phyloP scores from a whole-genome alignment of 2,888 invertebrate species.

The Limenitis arthemis region DNA sequence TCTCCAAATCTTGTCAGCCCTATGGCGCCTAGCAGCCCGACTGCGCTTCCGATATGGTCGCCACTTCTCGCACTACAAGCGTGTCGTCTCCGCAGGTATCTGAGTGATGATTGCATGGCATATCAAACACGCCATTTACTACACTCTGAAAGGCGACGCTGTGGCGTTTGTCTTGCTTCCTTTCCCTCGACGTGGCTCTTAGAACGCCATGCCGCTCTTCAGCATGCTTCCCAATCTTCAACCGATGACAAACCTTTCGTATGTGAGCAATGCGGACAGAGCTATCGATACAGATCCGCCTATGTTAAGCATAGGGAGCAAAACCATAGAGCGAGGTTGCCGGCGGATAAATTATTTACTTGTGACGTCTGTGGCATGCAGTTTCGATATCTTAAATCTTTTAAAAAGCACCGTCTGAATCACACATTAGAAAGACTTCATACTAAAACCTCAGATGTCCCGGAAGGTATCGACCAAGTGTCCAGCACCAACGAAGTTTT shows the following conservation, averaged over 20 bases:
- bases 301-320: slow-evolving; percentile 84
- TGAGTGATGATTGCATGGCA: slow-evolving; percentile 66
- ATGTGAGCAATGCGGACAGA: slow-evolving; percentile 93
- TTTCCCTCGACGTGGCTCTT: slow-evolving; percentile 91
- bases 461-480: slow-evolving; percentile 75
- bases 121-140: slow-evolving; percentile 53
- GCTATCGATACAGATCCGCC: slow-evolving; percentile 90
- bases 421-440: slow-evolving; percentile 89
- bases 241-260: slow-evolving; percentile 91
- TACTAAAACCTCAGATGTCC: slow-evolving; percentile 73
- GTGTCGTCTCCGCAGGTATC: slow-evolving; percentile 61
- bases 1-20: slow-evolving; percentile 46
- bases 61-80: slow-evolving; percentile 64
- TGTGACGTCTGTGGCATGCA: slow-evolving; percentile 95
- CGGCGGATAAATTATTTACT: slow-evolving; percentile 91
- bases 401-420: slow-evolving; percentile 90
- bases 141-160: slow-evolving; percentile 71
- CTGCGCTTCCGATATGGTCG: slow-evolving; percentile 57
- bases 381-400: slow-evolving; percentile 90
- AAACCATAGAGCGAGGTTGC: slow-evolving; percentile 88
- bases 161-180: slow-evolving; percentile 87
- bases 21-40: slow-evolving; percentile 49
- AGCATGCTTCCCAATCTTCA: slow-evolving; percentile 78
- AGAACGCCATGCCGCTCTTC: slow-evolving; percentile 88
- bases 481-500: slow-evolving; percentile 80